Base-by-base conservation (phyloP, 2,797 vertebrate genomes). In the Coluber constrictor region DNA sequence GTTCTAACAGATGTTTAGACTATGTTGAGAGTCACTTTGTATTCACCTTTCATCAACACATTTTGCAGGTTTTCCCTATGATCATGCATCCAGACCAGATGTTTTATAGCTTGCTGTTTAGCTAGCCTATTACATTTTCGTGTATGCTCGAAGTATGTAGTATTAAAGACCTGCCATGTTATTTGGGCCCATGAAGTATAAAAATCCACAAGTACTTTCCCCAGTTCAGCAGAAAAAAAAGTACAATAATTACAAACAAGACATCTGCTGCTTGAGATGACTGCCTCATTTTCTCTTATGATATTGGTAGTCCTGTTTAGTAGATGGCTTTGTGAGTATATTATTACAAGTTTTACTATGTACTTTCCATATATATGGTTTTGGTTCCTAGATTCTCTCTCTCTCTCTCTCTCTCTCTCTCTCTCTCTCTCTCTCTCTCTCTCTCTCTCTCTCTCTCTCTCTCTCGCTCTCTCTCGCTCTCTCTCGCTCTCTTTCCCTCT, bases 21-120 rank as follows among this genome's bases (percentile, higher is more conserved):
- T 86, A 51, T 86, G 56, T 6, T 61, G 56, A 51, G 74, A 27
- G 13, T n/a, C 79, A 25, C 29, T 43, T 61, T 61, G 29, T 54
- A 47, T 51, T 4, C 74, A 47, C 20, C n/a, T 47, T 37, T 86
- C 3, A 13, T 29, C 4, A 16, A 47, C 32, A 74, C n/a, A 74
- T 74, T 70, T 74, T 47, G 25, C 25, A n/a, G 5, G 12, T 29
- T 61, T 32, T 51, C 18, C 20, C n/a, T 54, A 20, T 25, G n/a
- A 55, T 9, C 18, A 20, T 63, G 55, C 32, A 27, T 57, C 23
- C 74, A 56, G 23, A 43, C 32, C 25, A 83, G 29, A 47, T 89
- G 23, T 10, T 94, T 93, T 37, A 88, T 90, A 4, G 1, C 83
- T 91, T 90, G 3, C 88, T 90, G 23, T 37, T 93, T 93, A 86